phyloP scores from a whole-genome alignment of 2,888 invertebrate species.

The Digitonthophagus gazella region DNA sequence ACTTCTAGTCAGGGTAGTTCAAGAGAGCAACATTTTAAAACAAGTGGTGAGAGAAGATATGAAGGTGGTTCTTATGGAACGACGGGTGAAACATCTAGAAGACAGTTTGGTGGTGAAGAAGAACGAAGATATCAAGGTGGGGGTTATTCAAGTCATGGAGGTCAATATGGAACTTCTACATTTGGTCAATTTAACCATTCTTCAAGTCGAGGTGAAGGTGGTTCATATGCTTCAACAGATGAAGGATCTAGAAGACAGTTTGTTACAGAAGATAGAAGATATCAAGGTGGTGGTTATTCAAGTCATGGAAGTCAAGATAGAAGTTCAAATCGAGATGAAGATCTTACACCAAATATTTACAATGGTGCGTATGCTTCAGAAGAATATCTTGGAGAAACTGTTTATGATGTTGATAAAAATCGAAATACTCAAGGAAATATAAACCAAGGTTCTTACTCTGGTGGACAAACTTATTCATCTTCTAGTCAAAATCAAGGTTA shows the following conservation, averaged over 20 bases:
- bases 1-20: neutral
- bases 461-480: neutral
- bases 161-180: neutral
- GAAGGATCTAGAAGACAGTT: neutral
- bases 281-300: conserved; percentile 3
- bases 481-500: neutral
- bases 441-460: neutral
- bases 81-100: neutral
- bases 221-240: too few relatives aligned
- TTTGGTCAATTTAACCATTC: neutral
- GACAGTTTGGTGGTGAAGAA: conserved; percentile 15
- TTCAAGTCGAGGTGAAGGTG: neutral
- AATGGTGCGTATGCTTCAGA: conserved; percentile 16
- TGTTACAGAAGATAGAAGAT: conserved; percentile 4
- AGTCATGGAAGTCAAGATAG: too few relatives aligned
- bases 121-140: too few relatives aligned
- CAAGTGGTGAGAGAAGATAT: neutral
- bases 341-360: neutral
- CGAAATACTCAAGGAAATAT: neutral
- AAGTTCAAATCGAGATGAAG: conserved; percentile 1
- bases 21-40: neutral
- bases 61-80: neutral
- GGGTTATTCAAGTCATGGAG: neutral
- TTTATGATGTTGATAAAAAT: neutral
- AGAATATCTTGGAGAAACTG: conserved; percentile 9